phyloP scores from a whole-genome alignment of 2,113 vertebrate species.

The Ictalurus furcatus region DNA sequence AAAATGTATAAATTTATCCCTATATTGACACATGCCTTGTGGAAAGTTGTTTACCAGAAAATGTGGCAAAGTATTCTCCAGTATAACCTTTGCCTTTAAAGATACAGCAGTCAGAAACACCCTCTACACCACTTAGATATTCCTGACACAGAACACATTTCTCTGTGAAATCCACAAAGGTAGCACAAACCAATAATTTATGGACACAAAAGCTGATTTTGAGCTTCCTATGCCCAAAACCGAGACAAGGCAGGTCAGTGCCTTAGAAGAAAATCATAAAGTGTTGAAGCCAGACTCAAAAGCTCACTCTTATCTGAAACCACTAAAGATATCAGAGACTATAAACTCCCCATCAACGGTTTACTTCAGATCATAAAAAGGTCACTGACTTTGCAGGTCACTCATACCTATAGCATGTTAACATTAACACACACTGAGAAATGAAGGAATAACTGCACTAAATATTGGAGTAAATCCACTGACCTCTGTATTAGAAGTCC shows the following conservation, averaged over 20 bases:
- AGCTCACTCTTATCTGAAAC: conserved; percentile 22
- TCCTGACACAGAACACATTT: background rate
- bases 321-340: conserved; percentile 28
- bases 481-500: background rate
- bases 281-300: background rate
- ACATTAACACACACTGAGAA: background rate
- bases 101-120: background rate
- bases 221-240: background rate
- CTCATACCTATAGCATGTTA: background rate
- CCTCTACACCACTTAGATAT: background rate
- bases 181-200: background rate
- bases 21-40: background rate
- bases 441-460: background rate
- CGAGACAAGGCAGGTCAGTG: background rate
- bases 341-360: conserved; percentile 34
- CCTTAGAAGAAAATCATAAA: conserved; percentile 25
- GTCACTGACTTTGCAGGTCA: conserved; percentile 21
- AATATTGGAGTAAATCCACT: background rate
- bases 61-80: background rate
- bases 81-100: conserved; percentile 2
- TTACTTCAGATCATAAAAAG: conserved; percentile 41
- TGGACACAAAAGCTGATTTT: background rate
- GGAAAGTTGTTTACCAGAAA: background rate
- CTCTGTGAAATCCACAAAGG: background rate
- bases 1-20: too few relatives aligned